Base-by-base conservation (phyloP, 92 coral and sea anemone species). In the Pocillopora meandrina region DNA sequence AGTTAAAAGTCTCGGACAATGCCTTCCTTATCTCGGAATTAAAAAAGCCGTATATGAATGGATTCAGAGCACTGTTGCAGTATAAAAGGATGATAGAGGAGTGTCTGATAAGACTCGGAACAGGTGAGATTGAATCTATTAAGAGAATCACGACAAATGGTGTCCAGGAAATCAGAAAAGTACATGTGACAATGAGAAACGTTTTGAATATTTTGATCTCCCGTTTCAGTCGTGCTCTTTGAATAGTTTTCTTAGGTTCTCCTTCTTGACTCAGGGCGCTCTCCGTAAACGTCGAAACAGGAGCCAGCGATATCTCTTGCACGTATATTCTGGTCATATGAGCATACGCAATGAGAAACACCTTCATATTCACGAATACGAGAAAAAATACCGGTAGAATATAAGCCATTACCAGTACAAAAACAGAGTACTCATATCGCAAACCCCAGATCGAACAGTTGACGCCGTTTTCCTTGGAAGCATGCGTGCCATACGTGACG, bases 31-130 rank as follows among this genome's bases (percentile, higher is more conserved):
- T 87, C 20, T 93, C 97, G 72, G 78, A 59, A 76, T 90, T 91
- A 57, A 86, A 91, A 12, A 89, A 63, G 12, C 90, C 88, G 59
- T 91, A 93, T 36, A 91, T 82, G 31, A 93, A 84, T 8, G 93
- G 93, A 81, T 93, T 93, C 34, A 91, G 80, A 1, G 95, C 91
- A 34, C 97, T 93, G 83, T 93, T 93, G n/a, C 88, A 79, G 80
- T 93, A 93, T 0, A 91, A 86, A 58, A 93, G 75, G 12, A 85
- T 76, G 12, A 91, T 90, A 23, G 93, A 69, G 0, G 90, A 67
- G 66, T 93, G 84, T 12, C 88, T 70, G 66, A 63, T 33, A 56
- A 81, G 59, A 2, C 66, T 85, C 2, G 89, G 71, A 11, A 93
- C 82, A 18, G 60, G 65, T 1, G 77, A 52, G 1, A 88, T 67